Conservation (phyloP, 2,113 vertebrate species). For the Chlorodrepanis virens region DNA sequence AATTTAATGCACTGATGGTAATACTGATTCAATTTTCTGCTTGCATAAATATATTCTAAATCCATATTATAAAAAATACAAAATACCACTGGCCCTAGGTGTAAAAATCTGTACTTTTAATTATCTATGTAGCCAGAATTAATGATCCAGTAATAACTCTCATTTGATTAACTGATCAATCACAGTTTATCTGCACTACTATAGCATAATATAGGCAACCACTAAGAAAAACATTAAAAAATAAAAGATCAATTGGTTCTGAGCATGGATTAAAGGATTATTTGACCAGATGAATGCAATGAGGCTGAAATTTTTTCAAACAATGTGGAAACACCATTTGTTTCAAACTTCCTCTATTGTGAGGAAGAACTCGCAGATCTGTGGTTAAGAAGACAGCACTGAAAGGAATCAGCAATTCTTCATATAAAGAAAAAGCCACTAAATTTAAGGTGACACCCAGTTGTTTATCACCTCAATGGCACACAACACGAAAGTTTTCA, state of each 20-base stretch:
- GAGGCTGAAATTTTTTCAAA: constrained; percentile 57
- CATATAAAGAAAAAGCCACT: neutral
- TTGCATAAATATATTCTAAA: constrained; percentile 66
- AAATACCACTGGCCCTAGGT: constrained; percentile 30
- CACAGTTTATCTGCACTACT: neutral
- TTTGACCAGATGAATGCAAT: constrained; percentile 51
- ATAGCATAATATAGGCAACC: neutral
- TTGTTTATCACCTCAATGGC: neutral
- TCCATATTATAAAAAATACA: constrained; percentile 47
- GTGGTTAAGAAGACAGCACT: neutral
- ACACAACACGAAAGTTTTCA: neutral
- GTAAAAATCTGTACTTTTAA: constrained; percentile 43
- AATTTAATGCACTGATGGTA: constrained; percentile 60
- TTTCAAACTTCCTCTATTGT: neutral
- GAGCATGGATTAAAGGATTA: constrained; percentile 64
- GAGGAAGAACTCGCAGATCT: neutral
- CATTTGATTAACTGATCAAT: constrained; percentile 40
- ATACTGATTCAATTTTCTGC: constrained; percentile 72
- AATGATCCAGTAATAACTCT: constrained; percentile 61
- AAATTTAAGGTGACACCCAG: neutral
- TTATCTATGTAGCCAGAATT: constrained; percentile 64
- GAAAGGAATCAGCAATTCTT: neutral
- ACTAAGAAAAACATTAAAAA: neutral
- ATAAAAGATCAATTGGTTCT: neutral
- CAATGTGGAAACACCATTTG: constrained; percentile 2